Conservation (phyloP, 2,888 invertebrate species). For the Augiades crinisus region DNA sequence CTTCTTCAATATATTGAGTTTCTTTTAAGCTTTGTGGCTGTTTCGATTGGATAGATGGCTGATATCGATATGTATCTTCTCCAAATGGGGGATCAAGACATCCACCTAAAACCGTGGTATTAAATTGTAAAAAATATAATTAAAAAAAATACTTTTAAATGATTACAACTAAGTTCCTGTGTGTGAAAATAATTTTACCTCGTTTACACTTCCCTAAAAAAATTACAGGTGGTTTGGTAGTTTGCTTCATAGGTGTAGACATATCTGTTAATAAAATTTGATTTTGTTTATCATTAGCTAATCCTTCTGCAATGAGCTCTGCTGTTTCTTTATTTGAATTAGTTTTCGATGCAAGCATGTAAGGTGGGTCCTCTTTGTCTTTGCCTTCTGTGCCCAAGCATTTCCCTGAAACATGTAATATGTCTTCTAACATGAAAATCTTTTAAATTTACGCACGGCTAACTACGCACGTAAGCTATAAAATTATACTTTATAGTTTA, state of each 20-base stretch:
- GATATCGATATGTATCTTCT: conserved; percentile 61
- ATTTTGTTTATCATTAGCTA: conserved; percentile 37
- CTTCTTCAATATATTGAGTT: background rate
- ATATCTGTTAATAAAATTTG: background rate
- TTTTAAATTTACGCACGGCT: too few species aligned
- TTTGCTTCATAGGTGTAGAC: conserved; percentile 29
- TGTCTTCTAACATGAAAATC: too few species aligned
- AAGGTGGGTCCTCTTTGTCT: conserved; percentile 46
- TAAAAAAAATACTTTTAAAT: background rate
- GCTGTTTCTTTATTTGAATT: conserved; percentile 22
- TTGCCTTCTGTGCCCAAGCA: conserved; percentile 50
- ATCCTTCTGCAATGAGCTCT: background rate
- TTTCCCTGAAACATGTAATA: conserved; percentile 42
- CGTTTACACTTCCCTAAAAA: conserved; percentile 68
- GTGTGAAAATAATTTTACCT: conserved; percentile 41
- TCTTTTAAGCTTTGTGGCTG: background rate
- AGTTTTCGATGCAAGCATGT: conserved; percentile 39
- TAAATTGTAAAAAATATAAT: background rate
- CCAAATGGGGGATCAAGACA: conserved; percentile 67
- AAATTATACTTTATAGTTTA: too few species aligned
- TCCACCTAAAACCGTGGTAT: conserved; percentile 50
- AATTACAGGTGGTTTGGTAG: conserved; percentile 39
- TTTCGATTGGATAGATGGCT: conserved; percentile 32
- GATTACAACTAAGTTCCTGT: background rate
- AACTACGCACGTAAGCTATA: too few species aligned